Conservation (phyloP, 1,140 invertebrate genomes). For the Atta texana region DNA sequence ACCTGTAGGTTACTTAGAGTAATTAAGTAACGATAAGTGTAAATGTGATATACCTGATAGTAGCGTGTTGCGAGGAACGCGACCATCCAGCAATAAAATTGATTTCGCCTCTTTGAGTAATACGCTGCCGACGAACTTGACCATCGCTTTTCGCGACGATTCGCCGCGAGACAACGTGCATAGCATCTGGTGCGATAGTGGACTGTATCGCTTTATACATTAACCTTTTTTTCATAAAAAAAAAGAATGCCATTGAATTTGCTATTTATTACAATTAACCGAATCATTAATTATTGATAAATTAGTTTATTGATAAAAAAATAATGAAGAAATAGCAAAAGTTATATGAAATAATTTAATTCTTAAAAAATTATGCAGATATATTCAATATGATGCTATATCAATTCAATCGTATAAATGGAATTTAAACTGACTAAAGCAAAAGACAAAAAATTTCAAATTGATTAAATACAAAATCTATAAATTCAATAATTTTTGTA, state of each 20-base stretch:
- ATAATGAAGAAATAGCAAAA: constrained; percentile 1
- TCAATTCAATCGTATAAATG: background rate
- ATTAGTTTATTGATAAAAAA: background rate
- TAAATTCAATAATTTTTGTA: background rate
- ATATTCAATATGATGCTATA: background rate
- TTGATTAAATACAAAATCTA: constrained; percentile 8
- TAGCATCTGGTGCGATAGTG: constrained; percentile 82
- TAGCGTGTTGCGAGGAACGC: constrained; percentile 83
- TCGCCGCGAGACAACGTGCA: constrained; percentile 75
- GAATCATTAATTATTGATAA: background rate
- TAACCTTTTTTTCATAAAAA: constrained; percentile 76
- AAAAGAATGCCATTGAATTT: background rate
- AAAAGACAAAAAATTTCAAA: constrained; percentile 27
- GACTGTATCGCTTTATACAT: constrained; percentile 80
- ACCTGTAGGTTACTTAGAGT: background rate
- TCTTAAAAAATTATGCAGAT: background rate
- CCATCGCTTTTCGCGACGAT: constrained; percentile 69
- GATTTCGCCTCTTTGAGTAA: constrained; percentile 77
- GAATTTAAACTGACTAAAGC: background rate
- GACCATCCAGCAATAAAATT: constrained; percentile 84
- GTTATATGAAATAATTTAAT: background rate
- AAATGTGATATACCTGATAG: constrained; percentile 79
- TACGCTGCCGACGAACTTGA: constrained; percentile 75
- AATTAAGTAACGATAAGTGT: constrained; percentile 14
- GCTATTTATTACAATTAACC: background rate